Conservation (phyloP, 2,113 vertebrate species). For the Agapornis roseicollis region DNA sequence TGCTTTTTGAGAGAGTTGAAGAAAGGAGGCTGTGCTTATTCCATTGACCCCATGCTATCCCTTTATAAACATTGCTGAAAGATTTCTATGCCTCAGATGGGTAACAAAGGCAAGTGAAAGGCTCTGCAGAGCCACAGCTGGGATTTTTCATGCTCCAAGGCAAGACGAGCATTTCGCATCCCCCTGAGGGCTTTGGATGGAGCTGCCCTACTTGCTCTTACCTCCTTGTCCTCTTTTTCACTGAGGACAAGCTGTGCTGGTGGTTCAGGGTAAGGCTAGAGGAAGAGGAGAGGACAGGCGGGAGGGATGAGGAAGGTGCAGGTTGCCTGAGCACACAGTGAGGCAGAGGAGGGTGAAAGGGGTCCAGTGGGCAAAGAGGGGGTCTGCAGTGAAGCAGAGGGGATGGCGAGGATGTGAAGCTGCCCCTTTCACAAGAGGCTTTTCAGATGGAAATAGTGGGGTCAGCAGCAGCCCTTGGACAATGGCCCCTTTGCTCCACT, state of each 20-base stretch:
- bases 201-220: not conserved
- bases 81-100: not conserved
- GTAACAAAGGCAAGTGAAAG: slow-evolving; percentile 7
- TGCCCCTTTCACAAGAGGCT: not conserved
- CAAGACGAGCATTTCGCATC: not conserved
- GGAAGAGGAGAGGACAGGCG: not conserved
- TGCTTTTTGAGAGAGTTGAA: not conserved
- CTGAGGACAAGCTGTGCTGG: fast-evolving
- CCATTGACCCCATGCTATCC: not conserved
- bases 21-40: not conserved
- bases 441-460: slow-evolving; percentile 65
- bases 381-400: not conserved
- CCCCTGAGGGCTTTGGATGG: not conserved
- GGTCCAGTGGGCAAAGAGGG: fast-evolving
- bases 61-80: slow-evolving; percentile 4
- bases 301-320: not conserved
- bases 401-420: not conserved
- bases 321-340: not conserved
- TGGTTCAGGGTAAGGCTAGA: not conserved
- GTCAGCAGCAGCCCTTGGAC: slow-evolving; percentile 44
- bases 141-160: slow-evolving; percentile 11
- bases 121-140: not conserved
- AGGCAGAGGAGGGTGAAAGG: not conserved
- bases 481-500: not conserved
- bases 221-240: not conserved